Conservation (phyloP, 2,797 vertebrate species). For the Echeneis naucrates region DNA sequence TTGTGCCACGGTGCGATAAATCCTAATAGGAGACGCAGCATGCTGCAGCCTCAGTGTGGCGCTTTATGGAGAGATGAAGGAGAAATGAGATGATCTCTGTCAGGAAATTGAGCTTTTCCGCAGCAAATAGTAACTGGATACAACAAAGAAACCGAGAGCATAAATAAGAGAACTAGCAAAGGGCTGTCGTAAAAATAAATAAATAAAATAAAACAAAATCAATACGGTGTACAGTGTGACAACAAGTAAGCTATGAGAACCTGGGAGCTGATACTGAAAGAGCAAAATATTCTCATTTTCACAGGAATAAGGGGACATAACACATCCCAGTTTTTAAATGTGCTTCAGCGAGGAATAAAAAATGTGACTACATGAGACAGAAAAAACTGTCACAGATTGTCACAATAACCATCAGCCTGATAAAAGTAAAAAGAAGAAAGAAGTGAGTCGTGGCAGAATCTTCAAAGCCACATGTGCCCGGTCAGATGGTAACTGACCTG, state of each 20-base stretch:
- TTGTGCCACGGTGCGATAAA: constrained; percentile 52
- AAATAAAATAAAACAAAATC: constrained; percentile 57
- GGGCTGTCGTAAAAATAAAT: constrained; percentile 48
- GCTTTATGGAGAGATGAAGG: constrained; percentile 55
- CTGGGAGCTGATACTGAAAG: constrained; percentile 29
- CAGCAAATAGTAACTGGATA: constrained; percentile 68
- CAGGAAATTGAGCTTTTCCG: constrained; percentile 72
- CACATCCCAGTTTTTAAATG: constrained; percentile 6
- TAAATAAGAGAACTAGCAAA: constrained; percentile 53
- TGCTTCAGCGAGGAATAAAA: constrained; percentile 33
- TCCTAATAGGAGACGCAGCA: constrained; percentile 60
- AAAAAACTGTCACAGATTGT: constrained; percentile 13
- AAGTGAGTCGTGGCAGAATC: neutral
- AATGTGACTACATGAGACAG: constrained; percentile 33
- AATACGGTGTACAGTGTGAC: constrained; percentile 44
- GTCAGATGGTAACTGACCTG: constrained; percentile 43
- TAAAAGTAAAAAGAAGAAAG: constrained; percentile 31
- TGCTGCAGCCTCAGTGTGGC: constrained; percentile 32
- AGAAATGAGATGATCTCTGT: constrained; percentile 71
- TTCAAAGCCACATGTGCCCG: constrained; percentile 29
- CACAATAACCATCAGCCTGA: constrained; percentile 23
- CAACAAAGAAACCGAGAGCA: constrained; percentile 41
- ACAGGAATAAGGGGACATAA: constrained; percentile 2
- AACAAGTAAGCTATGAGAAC: constrained; percentile 44
- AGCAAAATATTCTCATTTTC: neutral